Evolutionary conservation across 2,797 vertebrate genomes (phyloP), one percentile per base, ranked within the genome.

Genomic region (Rhadinocentrus ornatus): DNA sequence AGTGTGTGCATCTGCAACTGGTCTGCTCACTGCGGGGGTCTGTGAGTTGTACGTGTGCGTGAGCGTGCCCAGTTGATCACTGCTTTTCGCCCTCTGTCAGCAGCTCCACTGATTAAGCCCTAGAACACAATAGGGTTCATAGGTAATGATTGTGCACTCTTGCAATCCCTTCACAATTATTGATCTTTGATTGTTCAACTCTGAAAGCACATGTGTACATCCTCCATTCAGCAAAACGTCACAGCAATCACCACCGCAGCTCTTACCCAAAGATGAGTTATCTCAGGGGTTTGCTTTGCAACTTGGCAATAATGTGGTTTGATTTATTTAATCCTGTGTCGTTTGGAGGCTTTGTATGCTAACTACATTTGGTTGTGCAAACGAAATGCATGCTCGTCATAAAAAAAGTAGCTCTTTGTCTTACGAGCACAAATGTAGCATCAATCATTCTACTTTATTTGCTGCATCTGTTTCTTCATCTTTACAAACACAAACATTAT

Each of bases 91-190:
- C 85, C 89, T 81, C 91, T 87, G 92, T 91, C 90, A 89, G 89
- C 90, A 91, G 90, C 92, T 86, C 88, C 39, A 82, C 92, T 92
- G 92, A 94, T 93, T 93, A 93, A 92, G 85, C 90, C 88, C 84
- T 81, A 79, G 90, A 92, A 90, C 93, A 93, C 93, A 94, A 94
- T 92, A 77, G 92, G 91, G 86, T 92, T 92, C 90, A 91, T 91
- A 91, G 93, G 91, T 92, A 93, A 94, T 93, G 93, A 94, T 94
- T 93, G 91, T 93, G 90, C 93, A 86, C 90, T 91, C 92, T 94
- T 93, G 93, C 92, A 91, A 93, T 93, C 92, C 92, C 90, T 91
- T 92, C 92, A 92, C 91, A 94, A 91, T 93, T 94, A 94, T 94
- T 93, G 93, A 94, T 94, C 92, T 90, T 89, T 93, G 91, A 93